Evolutionary conservation across 2,113 vertebrate species (phyloP).

Genomic region (Lycocorax pyrrhopterus): DNA sequence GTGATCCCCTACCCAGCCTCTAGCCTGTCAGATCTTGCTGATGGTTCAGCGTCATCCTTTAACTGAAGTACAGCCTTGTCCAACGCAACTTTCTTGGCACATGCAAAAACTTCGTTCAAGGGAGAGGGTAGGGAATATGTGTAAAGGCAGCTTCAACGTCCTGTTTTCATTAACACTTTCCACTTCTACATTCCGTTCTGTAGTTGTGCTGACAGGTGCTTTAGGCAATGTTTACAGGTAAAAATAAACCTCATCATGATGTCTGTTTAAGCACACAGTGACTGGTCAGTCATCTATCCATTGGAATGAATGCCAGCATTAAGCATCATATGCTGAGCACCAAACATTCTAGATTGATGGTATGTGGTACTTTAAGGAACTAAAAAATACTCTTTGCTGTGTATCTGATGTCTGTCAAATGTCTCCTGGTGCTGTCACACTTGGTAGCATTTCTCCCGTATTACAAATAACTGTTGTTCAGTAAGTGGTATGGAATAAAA

Average conservation of each 20-base stretch:
- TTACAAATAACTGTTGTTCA: neutral
- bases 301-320: neutral
- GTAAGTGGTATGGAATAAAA: neutral
- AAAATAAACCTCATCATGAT: neutral
- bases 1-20: neutral
- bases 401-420: neutral
- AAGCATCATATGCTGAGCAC: neutral
- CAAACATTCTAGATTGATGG: neutral
- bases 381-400: neutral
- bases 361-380: neutral
- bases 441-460: neutral
- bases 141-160: neutral
- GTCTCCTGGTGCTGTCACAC: neutral
- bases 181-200: neutral
- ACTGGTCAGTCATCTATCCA: neutral
- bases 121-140: neutral
- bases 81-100: neutral
- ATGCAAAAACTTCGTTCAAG: neutral
- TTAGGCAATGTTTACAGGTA: neutral
- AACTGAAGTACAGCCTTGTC: neutral
- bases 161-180: neutral
- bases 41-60: neutral
- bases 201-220: neutral
- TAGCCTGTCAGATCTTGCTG: neutral
- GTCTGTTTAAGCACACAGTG: neutral